These are phyloP conservation scores for Labeo catla DNA, from an alignment of 2,113 vertebrate species.

Conservation along the genomic window DNA sequence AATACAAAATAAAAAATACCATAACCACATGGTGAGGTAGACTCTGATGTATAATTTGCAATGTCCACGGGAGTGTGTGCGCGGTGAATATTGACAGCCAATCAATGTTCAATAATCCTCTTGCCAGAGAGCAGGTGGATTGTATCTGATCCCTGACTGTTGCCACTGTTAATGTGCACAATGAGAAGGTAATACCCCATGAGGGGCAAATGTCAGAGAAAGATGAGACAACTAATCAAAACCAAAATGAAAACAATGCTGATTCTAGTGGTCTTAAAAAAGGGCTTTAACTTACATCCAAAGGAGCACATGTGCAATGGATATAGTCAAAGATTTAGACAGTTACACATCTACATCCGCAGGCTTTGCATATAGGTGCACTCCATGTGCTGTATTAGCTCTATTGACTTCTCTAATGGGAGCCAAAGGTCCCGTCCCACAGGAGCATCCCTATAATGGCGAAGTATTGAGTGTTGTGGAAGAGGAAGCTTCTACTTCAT, in stretches of 20 bases:
- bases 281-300: neutral
- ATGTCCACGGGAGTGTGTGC: neutral
- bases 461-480: conserved; percentile 79
- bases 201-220: conserved; percentile 25
- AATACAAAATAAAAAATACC: too few relatives aligned
- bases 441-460: conserved; percentile 73
- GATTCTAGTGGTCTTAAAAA: neutral
- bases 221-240: neutral
- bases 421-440: conserved; percentile 76
- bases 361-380: conserved; percentile 66
- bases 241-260: neutral
- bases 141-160: conserved; percentile 2
- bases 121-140: conserved; percentile 26
- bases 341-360: conserved; percentile 69
- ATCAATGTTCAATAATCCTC: conserved; percentile 55
- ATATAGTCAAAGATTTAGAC: neutral
- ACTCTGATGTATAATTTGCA: neutral
- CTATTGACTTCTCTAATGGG: conserved; percentile 78
- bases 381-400: conserved; percentile 75
- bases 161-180: conserved; percentile 39
- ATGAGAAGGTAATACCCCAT: conserved; percentile 24
- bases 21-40: too few relatives aligned
- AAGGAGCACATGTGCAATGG: neutral
- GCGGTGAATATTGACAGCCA: conserved; percentile 29
- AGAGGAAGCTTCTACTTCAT: conserved; percentile 67